Evolutionary conservation across 2,888 invertebrate genomes (phyloP).

Genomic region (Drosophila paranaensis): DNA sequence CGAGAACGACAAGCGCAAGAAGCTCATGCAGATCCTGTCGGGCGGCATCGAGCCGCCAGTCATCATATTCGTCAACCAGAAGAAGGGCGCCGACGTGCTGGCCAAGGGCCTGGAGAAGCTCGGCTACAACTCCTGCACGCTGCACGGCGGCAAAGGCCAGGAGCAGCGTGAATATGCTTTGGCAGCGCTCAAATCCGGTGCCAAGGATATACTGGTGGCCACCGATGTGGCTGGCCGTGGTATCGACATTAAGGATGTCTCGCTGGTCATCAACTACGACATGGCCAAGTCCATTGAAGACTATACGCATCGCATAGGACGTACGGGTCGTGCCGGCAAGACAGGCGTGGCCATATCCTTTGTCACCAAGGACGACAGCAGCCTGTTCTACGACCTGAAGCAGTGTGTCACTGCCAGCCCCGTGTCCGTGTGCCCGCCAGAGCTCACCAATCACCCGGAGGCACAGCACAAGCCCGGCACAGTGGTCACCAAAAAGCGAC

Average conservation of each 20-base stretch:
- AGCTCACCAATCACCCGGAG: conserved; percentile 98
- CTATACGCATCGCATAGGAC: conserved; percentile 98
- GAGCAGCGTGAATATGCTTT: conserved; percentile 99
- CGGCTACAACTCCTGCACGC: conserved; percentile 97
- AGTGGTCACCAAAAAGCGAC: conserved; percentile 95
- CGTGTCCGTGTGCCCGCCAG: conserved; percentile 97
- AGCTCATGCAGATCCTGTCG: conserved; percentile 96
- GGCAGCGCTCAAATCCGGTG: conserved; percentile 97
- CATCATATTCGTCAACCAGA: conserved; percentile 99
- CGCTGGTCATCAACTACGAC: conserved; percentile 99
- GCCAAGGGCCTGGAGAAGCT: conserved; percentile 98
- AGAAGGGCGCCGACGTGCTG: conserved; percentile 99
- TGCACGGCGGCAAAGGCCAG: conserved; percentile 99
- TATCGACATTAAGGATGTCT: conserved; percentile 99
- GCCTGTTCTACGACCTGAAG: conserved; percentile 98
- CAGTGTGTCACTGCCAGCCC: conserved; percentile 95
- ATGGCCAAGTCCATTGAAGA: conserved; percentile 99
- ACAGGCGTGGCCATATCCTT: conserved; percentile 98
- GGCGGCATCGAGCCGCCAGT: conserved; percentile 98
- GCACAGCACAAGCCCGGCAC: conserved; percentile 99
- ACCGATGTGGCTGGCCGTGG: conserved; percentile 99
- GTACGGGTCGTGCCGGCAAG: conserved; percentile 99
- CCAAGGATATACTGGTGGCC: conserved; percentile 99
- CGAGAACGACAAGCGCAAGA: conserved; percentile 98
- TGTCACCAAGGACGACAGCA: conserved; percentile 98